These are phyloP conservation scores for Mycetomoellerius zeteki DNA, from an alignment of 1,140 invertebrate species.

Conservation along the genomic window DNA sequence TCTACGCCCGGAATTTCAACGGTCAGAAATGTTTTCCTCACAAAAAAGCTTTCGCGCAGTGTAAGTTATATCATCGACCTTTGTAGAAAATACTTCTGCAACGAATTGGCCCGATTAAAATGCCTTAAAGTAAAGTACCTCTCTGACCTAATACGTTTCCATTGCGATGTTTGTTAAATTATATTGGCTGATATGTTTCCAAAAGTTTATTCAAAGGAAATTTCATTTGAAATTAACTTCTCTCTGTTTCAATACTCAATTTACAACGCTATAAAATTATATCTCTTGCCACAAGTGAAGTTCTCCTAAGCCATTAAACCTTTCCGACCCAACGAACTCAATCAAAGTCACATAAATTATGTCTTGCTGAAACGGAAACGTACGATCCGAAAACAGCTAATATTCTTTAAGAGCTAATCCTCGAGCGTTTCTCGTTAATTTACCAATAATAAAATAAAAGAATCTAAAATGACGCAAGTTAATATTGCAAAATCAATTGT, in stretches of 20 bases:
- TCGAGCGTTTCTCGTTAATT: constrained; percentile 8
- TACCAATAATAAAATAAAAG: background rate
- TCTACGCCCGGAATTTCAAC: constrained; percentile 33
- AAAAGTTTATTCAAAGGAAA: background rate
- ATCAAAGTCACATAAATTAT: constrained; percentile 61
- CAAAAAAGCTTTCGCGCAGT: constrained; percentile 35
- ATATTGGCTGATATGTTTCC: background rate
- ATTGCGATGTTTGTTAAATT: background rate
- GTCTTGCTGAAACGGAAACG: constrained; percentile 30
- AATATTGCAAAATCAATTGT: background rate
- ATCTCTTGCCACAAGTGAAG: constrained; percentile 6
- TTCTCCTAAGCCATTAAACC: constrained; percentile 42
- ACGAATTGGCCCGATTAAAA: constrained; percentile 30
- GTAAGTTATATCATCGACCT: constrained; percentile 33
- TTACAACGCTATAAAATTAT: constrained; percentile 45
- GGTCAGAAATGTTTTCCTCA: constrained; percentile 36
- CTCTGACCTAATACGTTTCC: background rate
- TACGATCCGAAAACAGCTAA: constrained; percentile 15
- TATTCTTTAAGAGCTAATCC: constrained; percentile 23
- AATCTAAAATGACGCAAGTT: background rate
- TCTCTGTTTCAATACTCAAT: constrained; percentile 7
- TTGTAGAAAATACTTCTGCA: background rate
- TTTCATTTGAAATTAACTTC: constrained; percentile 4
- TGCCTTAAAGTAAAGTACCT: background rate
- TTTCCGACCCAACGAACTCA: constrained; percentile 30